These are phyloP conservation scores for Dipodomys merriami DNA, from an alignment of 2,113 vertebrate species.

Conservation along the genomic window DNA sequence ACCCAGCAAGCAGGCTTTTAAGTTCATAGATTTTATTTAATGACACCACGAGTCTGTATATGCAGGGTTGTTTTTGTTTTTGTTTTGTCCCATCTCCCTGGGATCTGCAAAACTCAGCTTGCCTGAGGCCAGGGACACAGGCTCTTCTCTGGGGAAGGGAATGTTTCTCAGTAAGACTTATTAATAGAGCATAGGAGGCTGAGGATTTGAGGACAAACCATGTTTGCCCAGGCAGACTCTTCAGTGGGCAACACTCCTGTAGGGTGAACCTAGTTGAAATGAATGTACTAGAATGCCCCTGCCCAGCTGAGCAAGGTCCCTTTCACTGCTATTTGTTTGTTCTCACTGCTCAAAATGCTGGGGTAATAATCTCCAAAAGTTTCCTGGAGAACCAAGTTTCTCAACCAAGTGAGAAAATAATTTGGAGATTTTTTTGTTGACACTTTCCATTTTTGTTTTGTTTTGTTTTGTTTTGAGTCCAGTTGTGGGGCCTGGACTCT, in stretches of 20 bases:
- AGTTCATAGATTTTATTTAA: conserved; percentile 54
- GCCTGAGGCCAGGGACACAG: neutral
- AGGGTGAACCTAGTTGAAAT: neutral
- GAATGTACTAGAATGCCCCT: neutral
- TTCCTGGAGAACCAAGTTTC: neutral
- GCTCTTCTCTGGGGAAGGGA: neutral
- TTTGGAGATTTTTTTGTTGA: neutral
- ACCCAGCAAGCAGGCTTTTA: conserved; percentile 53
- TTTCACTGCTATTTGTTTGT: neutral
- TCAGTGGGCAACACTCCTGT: neutral
- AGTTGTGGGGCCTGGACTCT: too few relatives aligned
- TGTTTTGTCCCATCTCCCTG: neutral
- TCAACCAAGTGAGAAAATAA: conserved; percentile 11
- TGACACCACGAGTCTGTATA: neutral
- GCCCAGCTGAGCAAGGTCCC: neutral
- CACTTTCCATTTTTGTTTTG: neutral
- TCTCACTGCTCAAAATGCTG: neutral
- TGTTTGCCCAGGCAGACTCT: neutral
- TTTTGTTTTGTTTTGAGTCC: too few relatives aligned
- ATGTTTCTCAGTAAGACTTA: neutral
- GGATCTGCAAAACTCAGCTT: neutral
- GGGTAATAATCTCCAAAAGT: neutral
- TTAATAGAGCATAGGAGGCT: neutral
- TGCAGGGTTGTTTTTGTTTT: neutral
- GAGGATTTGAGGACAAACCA: neutral